Evolutionary conservation across 2,888 invertebrate genomes (phyloP).

Genomic region (Drosophila acutilabella): DNA sequence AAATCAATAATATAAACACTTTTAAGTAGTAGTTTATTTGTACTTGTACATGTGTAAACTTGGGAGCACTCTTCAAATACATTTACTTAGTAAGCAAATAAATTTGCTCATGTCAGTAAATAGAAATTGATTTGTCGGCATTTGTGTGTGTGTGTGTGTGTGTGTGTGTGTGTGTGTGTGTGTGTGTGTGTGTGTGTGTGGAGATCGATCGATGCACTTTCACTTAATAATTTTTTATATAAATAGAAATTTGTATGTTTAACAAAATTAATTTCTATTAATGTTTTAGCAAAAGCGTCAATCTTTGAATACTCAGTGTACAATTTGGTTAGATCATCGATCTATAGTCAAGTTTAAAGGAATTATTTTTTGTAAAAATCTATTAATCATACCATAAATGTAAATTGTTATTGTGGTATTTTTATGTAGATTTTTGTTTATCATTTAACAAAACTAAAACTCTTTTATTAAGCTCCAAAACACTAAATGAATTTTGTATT

Average conservation of each 20-base stretch:
- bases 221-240: conserved; percentile 52
- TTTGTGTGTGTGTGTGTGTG: conserved; percentile 3
- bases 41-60: conserved; percentile 2
- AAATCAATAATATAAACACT: conserved; percentile 26
- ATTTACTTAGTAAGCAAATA: conserved; percentile 24
- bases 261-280: conserved; percentile 26
- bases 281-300: conserved; percentile 23
- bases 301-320: neutral
- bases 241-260: conserved; percentile 60
- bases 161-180: neutral
- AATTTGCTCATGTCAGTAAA: conserved; percentile 41
- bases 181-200: neutral
- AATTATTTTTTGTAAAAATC: too few species aligned
- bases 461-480: too few species aligned
- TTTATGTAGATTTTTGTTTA: too few species aligned
- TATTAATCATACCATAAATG: too few species aligned
- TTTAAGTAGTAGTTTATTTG: conserved; percentile 2
- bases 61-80: conserved; percentile 20
- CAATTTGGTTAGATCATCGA: conserved; percentile 6
- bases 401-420: too few species aligned
- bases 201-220: conserved; percentile 41
- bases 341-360: neutral
- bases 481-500: too few species aligned
- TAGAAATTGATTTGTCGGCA: conserved; percentile 41
- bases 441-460: too few species aligned